Base-by-base conservation (phyloP, 2,888 invertebrate genomes). In the Scaptomyza polygonia region DNA sequence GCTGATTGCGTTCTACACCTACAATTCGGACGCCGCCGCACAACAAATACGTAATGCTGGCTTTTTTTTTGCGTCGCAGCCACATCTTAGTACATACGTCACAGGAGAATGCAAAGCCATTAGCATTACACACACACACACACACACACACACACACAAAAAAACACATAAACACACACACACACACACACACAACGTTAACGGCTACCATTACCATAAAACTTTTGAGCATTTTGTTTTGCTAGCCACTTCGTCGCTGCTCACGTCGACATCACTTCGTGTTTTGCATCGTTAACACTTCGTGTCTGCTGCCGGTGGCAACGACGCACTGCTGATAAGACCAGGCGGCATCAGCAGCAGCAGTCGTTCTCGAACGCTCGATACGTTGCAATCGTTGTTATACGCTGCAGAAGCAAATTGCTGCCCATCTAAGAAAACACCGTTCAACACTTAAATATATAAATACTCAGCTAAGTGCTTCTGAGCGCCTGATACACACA, bases 161-260 rank as follows among this genome's bases (percentile, higher is more conserved):
- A 1, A 25, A 5, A 25, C 25, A 25, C 25, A 25, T 5, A 0
- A 48, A 25, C 25, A 25, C 25, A 25, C 25, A 25, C 4, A 25
- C 25, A 25, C 25, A 25, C 25, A 25, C 25, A 0, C 21, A 45
- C 16, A 42, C 49, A 52, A 48, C 44, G 48, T 25, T 43, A 48
- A 34, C 36, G 25, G 36, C 36, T 71, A 53, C 68, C 67, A 70
- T 76, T 80, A 61, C 67, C 73, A 73, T 79, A 63, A 73, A 64
- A 73, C 48, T 79, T 79, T 79, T 79, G 59, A 57, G 61, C 65
- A 79, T 82, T 83, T 83, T 83, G 82, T 83, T 83, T 83, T 83
- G 83, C 86, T 83, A 61, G 63, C 70, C 53, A 62, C 59, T 83
- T 83, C 77, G 73, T 68, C 54, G 57, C 14, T 45, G 52, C 56